These are phyloP conservation scores for Hymenochirus boettgeri DNA, from an alignment of 2,113 vertebrate genomes.

Conservation along the genomic window DNA sequence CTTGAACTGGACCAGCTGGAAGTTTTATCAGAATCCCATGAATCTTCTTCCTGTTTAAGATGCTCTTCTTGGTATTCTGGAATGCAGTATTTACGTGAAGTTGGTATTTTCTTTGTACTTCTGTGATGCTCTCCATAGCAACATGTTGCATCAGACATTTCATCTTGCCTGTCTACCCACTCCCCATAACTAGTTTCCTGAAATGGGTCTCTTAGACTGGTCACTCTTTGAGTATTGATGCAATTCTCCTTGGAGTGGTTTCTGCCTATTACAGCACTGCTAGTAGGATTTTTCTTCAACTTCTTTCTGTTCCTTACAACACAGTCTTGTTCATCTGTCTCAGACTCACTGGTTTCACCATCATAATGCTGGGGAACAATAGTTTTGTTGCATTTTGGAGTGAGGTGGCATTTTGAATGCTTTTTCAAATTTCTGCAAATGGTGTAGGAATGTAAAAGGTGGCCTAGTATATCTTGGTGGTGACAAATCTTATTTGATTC, in stretches of 20 bases:
- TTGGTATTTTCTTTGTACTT: background rate
- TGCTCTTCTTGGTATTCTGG: constrained; percentile 6
- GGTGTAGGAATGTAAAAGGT: constrained; percentile 48
- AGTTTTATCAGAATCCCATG: constrained; percentile 12
- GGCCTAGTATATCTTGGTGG: constrained; percentile 44
- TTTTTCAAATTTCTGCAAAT: constrained; percentile 38
- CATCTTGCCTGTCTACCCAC: background rate
- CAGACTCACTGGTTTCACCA: constrained; percentile 44
- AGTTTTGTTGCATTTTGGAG: constrained; percentile 44
- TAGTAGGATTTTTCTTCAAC: constrained; percentile 28
- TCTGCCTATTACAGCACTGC: constrained; percentile 40
- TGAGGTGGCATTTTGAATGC: constrained; percentile 41
- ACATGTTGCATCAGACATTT: background rate
- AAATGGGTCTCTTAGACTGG: background rate
- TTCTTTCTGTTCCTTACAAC: constrained; percentile 46
- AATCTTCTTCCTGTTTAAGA: constrained; percentile 23
- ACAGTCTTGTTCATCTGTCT: constrained; percentile 44
- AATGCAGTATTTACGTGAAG: background rate
- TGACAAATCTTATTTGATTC: constrained; percentile 44
- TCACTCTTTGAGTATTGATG: background rate
- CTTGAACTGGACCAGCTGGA: background rate
- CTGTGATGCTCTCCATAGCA: background rate
- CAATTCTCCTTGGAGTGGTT: constrained; percentile 5
- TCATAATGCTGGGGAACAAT: constrained; percentile 47
- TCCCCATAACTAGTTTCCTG: background rate